Conservation (phyloP, 2,888 invertebrate genomes). For the Furcula furcula region DNA sequence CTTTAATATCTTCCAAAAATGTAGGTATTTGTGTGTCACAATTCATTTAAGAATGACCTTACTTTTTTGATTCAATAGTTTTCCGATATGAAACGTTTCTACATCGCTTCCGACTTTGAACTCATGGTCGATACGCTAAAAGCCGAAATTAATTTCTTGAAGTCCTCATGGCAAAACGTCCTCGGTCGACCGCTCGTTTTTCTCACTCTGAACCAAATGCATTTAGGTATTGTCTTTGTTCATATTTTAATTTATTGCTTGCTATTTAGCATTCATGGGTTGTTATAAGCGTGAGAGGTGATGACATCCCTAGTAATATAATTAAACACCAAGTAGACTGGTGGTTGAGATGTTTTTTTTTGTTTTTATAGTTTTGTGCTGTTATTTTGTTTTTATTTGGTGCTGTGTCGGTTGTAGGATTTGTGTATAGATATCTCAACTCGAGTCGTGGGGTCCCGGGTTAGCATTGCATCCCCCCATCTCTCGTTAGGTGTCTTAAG, state of each 20-base stretch:
- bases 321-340: not conserved
- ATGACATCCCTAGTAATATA: not conserved
- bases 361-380: not conserved
- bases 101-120: slow-evolving; percentile 98
- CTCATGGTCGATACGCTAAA: slow-evolving; percentile 98
- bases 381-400: not conserved
- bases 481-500: too few species aligned
- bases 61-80: slow-evolving; percentile 84
- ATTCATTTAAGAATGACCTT: slow-evolving; percentile 12
- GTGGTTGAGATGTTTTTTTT: not conserved
- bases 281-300: slow-evolving; percentile 12
- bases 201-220: slow-evolving; percentile 92
- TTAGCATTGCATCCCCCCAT: too few species aligned
- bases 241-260: slow-evolving; percentile 35
- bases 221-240: slow-evolving; percentile 87
- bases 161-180: slow-evolving; percentile 99
- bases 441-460: too few species aligned
- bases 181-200: slow-evolving; percentile 98
- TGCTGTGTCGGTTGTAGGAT: too few species aligned
- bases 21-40: too few species aligned
- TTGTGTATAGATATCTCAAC: too few species aligned
- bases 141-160: slow-evolving; percentile 98
- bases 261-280: slow-evolving; percentile 38
- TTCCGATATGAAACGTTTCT: slow-evolving; percentile 98
- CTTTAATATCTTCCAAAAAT: too few species aligned